Evolutionary conservation across 2,113 vertebrate genomes (phyloP).

Genomic region (Chinchilla lanigera): DNA sequence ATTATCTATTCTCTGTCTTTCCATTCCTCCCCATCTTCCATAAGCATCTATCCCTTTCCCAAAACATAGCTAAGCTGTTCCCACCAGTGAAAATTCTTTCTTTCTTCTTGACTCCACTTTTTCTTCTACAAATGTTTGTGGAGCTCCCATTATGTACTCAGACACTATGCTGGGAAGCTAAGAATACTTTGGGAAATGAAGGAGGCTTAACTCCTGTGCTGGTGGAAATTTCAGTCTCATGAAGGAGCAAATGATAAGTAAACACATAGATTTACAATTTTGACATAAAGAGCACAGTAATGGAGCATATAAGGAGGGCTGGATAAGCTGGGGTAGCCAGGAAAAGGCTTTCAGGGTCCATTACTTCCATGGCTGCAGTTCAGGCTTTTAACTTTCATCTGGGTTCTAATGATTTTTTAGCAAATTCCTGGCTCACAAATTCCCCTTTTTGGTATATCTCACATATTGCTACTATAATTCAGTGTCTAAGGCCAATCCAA

Average conservation of each 20-base stretch:
- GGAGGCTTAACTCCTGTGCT: background rate
- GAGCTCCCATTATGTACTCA: background rate
- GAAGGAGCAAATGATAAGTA: background rate
- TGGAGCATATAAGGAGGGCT: background rate
- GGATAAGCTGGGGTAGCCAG: background rate
- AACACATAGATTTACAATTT: background rate
- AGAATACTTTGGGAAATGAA: background rate
- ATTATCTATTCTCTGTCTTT: background rate
- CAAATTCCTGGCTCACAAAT: background rate
- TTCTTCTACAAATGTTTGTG: background rate
- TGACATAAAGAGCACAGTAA: background rate
- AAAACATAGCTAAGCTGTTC: background rate
- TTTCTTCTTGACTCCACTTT: background rate
- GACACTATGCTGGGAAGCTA: background rate
- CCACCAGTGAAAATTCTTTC: background rate
- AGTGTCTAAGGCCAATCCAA: slow-evolving; percentile 19
- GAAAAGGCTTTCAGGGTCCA: background rate
- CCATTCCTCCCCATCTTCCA: background rate
- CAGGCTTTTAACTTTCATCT: background rate
- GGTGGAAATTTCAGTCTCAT: background rate
- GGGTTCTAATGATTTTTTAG: background rate
- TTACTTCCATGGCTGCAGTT: background rate
- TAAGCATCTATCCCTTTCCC: background rate
- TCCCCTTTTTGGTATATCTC: background rate
- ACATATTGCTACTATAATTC: background rate